Evolutionary conservation across 2,888 invertebrate genomes (phyloP), one percentile per base, ranked within the genome.

Genomic region (Microctonus hyperodae): DNA sequence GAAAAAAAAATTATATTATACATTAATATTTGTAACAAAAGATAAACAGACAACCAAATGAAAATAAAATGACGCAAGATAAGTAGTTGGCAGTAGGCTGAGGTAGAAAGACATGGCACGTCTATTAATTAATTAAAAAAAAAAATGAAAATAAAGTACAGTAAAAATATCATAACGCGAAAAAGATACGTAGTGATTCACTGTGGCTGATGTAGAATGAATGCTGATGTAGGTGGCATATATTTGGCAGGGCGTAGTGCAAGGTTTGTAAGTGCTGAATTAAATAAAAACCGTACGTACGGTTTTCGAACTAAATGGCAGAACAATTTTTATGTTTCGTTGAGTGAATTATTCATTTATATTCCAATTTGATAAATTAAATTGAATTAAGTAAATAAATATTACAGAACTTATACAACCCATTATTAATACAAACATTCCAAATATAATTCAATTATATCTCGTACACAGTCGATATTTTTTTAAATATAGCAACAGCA

Each of bases 31-130:
- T 82, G 78, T 80, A 80, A 80, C 69, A 77, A 70, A 73, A 75
- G 72, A 70, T 73, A 70, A 72, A 70, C 28, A 28, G 71, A 71
- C 65, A 59, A 68, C 57, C 57, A 67, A 40, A 60, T 58, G 44
- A 63, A 23, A 50, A 31, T 37, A 51, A 33, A 56, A 51, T 40
- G 59, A 48, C 59, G 70, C 71, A 71, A 69, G 76, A 78, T 75
- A 77, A 70, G 76, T 81, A 81, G 81, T 76, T 75, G 78, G 78
- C 79, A 78, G 79, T 81, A 82, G 80, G 78, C 79, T 80, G 78
- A 80, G 79, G 74, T 81, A 81, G 79, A 79, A 16, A 69, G 75
- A 80, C 77, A 79, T 75, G 79, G 75, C 78, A 78, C 78, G 80
- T 82, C 77, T 81, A 79, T 80, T 78, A 77, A 75, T 79, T 78